Base-by-base conservation (phyloP, 2,113 vertebrate species). In the Daboia siamensis region DNA sequence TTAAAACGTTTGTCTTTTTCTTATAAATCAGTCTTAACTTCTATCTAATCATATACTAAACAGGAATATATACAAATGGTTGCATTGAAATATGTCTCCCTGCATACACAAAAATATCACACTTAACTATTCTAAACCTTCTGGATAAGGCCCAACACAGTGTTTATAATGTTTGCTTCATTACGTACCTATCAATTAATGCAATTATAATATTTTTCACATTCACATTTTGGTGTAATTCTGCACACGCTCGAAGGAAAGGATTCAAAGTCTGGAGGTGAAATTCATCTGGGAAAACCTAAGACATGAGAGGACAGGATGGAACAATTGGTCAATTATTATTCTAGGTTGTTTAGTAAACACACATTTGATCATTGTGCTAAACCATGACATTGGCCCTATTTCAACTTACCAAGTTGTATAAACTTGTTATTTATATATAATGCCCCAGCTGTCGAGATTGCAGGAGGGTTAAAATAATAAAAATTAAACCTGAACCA, bases 151-250 rank as follows among this genome's bases (percentile, higher is more conserved):
- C 44, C 29, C 39, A 12, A 7, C 11, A 48, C 5, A 80, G 52
- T 8, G 6, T 86, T 48, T 15, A 54, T 23, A 80, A 21, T 21
- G 6, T 44, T 44, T 80, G 33, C 20, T 33, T 44, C 13, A 92
- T 93, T 91, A 96, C 97, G 96, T 96, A 99, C 99, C 99, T 98
- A 97, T 99, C 99, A 95, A 99, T 99, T 95, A 99, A 98, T 96
- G 99, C 99, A 92, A 99, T 99, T 95, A 99, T 99, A 95, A 99
- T 99, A 97, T 99, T 99, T 98, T 99, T 99, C 92, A 99, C 99
- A 44, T 99, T 99, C 96, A 99, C 99, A 55, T 99, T 98, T 97
- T 99, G 99, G 95, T 99, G 99, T 88, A 99, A 97, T 94, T 99
- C 99, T 24, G 99, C 99, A 97, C 99, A 99, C 74, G 99, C 98